A percentile compares a stretch with the other conserved stretches of the same genome.
Evolutionary conservation across 1,140 invertebrate species (phyloP).

Genomic region (Nomia melanderi): DNA sequence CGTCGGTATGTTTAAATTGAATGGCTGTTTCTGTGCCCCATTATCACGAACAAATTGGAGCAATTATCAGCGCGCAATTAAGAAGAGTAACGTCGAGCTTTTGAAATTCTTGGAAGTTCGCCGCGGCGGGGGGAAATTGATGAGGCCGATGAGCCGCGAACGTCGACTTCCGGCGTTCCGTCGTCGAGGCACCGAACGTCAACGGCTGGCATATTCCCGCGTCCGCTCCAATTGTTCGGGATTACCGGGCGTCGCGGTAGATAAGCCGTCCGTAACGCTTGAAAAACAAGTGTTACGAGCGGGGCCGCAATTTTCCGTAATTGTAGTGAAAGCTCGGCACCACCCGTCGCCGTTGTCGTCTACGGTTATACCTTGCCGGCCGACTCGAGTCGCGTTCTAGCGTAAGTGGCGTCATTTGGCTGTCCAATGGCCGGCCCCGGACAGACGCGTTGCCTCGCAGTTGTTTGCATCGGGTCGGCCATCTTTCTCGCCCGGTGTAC

Average conservation of each 20-base stretch:
- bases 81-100: too few relatives aligned
- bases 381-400: conserved; percentile 58
- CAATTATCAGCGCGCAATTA: too few relatives aligned
- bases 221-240: conserved; percentile 46
- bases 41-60: too few relatives aligned
- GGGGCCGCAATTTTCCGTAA: conserved; percentile 76
- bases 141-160: neutral
- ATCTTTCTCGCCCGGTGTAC: conserved; percentile 33
- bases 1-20: too few relatives aligned
- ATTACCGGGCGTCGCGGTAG: conserved; percentile 45
- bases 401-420: conserved; percentile 77
- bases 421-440: conserved; percentile 72
- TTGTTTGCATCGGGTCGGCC: conserved; percentile 60
- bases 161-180: too few relatives aligned
- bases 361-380: conserved; percentile 45
- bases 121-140: too few relatives aligned
- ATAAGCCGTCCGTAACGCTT: conserved; percentile 66
- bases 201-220: conserved; percentile 29
- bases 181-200: neutral
- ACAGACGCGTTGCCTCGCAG: conserved; percentile 70
- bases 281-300: conserved; percentile 75
- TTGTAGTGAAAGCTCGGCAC: conserved; percentile 76
- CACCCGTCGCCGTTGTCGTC: conserved; percentile 46
- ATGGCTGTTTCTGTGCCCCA: too few relatives aligned
- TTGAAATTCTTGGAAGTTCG: neutral